Evolutionary conservation across 2,888 invertebrate genomes (phyloP).

Genomic region (Cephus pygmeus): DNA sequence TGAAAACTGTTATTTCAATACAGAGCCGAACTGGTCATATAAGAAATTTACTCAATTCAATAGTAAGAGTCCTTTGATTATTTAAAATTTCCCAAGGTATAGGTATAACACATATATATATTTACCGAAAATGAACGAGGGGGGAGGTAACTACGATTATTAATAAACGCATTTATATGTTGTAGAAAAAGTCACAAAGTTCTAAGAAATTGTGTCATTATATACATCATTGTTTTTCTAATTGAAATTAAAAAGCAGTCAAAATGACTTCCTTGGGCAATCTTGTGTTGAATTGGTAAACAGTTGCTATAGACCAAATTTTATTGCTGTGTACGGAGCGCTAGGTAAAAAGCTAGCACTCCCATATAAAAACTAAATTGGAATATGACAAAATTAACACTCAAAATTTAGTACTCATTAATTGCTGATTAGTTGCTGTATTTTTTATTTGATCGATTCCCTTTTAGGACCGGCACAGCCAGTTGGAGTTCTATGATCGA

Average conservation of each 20-base stretch:
- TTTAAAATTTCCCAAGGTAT: constrained; percentile 1
- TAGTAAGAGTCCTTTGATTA: background rate
- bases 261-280: background rate
- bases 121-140: background rate
- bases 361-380: no score
- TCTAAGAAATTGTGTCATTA: constrained; percentile 1
- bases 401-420: no score
- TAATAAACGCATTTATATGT: constrained; percentile 1
- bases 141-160: background rate
- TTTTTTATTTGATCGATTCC: no score
- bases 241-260: constrained; percentile 1
- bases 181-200: background rate
- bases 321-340: no score
- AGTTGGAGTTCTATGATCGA: no score
- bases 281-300: no score
- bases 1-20: constrained; percentile 8
- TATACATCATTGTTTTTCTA: background rate
- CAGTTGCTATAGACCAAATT: no score
- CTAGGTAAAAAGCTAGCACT: no score
- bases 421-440: no score
- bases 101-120: background rate
- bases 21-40: background rate
- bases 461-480: no score
- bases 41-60: constrained; percentile 3
- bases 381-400: no score